A percentile compares a stretch with the other conserved stretches of the same genome.
These are phyloP conservation scores for Tursiops truncatus DNA, from an alignment of 2,113 vertebrate genomes.

Conservation along the genomic window DNA sequence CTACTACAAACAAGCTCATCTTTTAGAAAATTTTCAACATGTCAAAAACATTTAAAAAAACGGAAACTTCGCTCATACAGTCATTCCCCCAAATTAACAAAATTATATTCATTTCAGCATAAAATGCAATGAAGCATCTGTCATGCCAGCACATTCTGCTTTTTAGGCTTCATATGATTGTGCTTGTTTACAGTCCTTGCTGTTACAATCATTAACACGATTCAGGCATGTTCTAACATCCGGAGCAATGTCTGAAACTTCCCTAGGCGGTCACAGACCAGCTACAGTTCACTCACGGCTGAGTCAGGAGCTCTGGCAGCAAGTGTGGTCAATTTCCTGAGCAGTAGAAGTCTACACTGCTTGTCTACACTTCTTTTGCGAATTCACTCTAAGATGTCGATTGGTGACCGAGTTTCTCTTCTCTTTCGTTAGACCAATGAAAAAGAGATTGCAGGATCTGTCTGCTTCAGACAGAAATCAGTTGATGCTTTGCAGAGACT, in stretches of 20 bases:
- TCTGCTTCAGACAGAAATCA: neutral
- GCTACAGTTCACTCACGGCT: neutral
- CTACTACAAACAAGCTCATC: slow-evolving; percentile 72
- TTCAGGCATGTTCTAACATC: neutral
- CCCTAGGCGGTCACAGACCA: neutral
- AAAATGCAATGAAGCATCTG: slow-evolving; percentile 78
- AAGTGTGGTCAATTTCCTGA: neutral
- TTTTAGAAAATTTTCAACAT: slow-evolving; percentile 66
- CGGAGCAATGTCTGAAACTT: neutral
- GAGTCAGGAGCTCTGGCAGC: neutral
- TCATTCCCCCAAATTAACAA: slow-evolving; percentile 78
- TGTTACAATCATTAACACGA: slow-evolving; percentile 44
- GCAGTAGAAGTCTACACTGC: neutral
- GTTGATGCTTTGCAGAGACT: neutral
- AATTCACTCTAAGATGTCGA: neutral
- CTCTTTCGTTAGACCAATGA: neutral
- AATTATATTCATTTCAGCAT: slow-evolving; percentile 75
- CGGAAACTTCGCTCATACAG: slow-evolving; percentile 66
- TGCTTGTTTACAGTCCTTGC: slow-evolving; percentile 69
- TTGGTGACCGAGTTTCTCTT: neutral
- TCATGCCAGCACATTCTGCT: slow-evolving; percentile 68
- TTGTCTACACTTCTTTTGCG: neutral
- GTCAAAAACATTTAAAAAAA: neutral
- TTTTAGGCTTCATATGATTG: slow-evolving; percentile 69
- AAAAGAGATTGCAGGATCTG: neutral